Conservation (phyloP, 2,888 invertebrate species). For the Mesoligia furuncula region DNA sequence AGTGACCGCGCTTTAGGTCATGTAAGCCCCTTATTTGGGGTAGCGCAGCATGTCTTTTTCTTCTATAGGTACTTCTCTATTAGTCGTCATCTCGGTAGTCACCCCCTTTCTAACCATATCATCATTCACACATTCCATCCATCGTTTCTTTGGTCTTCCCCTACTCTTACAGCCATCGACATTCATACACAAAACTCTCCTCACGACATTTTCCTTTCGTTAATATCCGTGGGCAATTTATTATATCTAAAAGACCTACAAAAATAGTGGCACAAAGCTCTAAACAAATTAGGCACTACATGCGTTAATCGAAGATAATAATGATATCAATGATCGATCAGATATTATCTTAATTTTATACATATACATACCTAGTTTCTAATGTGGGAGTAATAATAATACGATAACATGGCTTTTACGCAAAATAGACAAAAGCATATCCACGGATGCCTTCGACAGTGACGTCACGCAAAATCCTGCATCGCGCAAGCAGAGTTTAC, state of each 20-base stretch:
- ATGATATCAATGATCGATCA: constrained; percentile 16
- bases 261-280: background rate
- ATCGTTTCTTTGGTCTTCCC: no score
- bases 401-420: constrained; percentile 22
- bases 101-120: no score
- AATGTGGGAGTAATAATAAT: constrained; percentile 3
- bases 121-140: no score
- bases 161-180: no score
- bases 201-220: no score
- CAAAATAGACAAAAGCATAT: constrained; percentile 25
- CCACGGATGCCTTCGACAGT: background rate
- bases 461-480: background rate
- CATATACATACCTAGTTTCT: constrained; percentile 6
- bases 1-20: no score
- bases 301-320: constrained; percentile 4
- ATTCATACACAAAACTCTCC: no score
- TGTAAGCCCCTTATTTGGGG: no score
- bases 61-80: no score
- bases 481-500: background rate
- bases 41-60: no score
- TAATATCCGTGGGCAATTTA: background rate
- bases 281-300: constrained; percentile 19
- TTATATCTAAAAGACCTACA: background rate
- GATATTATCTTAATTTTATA: constrained; percentile 19
- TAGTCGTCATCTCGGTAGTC: no score